phyloP scores from a whole-genome alignment of 1,140 invertebrate species.

The Papilio dardanus region DNA sequence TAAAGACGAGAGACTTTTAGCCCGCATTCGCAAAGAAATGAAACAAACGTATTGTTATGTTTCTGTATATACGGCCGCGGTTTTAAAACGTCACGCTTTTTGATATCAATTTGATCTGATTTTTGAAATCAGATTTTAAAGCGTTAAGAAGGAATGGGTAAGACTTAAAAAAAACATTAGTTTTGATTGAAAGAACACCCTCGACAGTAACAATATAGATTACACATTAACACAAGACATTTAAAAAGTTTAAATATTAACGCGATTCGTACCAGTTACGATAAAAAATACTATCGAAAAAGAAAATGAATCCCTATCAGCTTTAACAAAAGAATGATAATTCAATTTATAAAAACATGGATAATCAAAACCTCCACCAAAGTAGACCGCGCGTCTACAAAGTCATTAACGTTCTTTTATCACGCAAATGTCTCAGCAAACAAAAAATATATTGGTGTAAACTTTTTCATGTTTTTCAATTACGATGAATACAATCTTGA shows the following conservation, averaged over 20 bases:
- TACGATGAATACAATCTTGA: background rate
- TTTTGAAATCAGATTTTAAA: too few relatives aligned
- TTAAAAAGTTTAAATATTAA: background rate
- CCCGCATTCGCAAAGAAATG: background rate
- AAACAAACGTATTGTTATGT: background rate
- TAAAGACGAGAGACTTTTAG: background rate
- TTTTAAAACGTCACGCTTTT: too few relatives aligned
- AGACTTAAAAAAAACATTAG: too few relatives aligned
- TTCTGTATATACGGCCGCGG: too few relatives aligned
- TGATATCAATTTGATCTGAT: too few relatives aligned
- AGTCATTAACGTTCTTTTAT: slow-evolving; percentile 32
- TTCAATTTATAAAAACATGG: slow-evolving; percentile 22
- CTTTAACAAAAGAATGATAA: slow-evolving; percentile 7
- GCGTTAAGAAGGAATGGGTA: too few relatives aligned
- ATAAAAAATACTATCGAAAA: background rate
- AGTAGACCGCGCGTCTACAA: slow-evolving; percentile 28
- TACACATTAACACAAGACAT: background rate
- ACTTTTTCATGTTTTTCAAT: background rate
- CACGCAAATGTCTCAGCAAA: slow-evolving; percentile 27
- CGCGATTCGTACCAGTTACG: slow-evolving; percentile 12
- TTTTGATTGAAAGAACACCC: too few relatives aligned
- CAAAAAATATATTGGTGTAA: background rate
- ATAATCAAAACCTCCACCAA: slow-evolving; percentile 3
- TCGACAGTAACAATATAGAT: background rate
- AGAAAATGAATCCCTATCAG: background rate